Evolutionary conservation across 2,888 invertebrate species (phyloP).

Genomic region (Chironomus tentans): DNA sequence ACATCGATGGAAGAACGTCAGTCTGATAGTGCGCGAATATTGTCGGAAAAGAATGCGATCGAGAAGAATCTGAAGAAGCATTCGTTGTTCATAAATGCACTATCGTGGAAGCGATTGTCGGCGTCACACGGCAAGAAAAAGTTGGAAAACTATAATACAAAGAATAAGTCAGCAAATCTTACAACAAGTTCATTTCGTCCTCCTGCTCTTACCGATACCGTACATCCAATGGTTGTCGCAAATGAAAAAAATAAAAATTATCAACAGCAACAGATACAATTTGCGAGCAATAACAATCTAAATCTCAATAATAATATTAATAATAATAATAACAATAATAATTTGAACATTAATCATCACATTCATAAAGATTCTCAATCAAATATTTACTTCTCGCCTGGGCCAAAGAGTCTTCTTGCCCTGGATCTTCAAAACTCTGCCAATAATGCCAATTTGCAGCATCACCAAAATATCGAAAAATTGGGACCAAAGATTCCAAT

Average conservation of each 20-base stretch:
- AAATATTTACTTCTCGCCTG: constrained; percentile 35
- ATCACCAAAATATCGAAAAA: constrained; percentile 36
- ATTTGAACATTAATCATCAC: constrained; percentile 29
- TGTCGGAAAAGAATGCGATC: constrained; percentile 75
- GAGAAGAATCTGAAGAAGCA: constrained; percentile 90
- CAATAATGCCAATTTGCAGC: constrained; percentile 55
- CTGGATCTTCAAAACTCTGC: constrained; percentile 52
- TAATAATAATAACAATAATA: constrained; percentile 11
- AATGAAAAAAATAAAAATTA: constrained; percentile 79
- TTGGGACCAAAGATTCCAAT: constrained; percentile 44
- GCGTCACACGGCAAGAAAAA: constrained; percentile 89
- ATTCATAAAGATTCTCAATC: constrained; percentile 33
- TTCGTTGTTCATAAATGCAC: constrained; percentile 86
- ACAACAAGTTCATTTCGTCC: constrained; percentile 61
- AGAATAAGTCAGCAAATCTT: constrained; percentile 44
- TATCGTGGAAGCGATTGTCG: constrained; percentile 93
- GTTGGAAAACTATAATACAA: constrained; percentile 75
- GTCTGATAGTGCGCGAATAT: constrained; percentile 71
- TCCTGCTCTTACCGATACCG: constrained; percentile 63
- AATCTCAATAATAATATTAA: constrained; percentile 17
- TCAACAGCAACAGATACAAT: constrained; percentile 24
- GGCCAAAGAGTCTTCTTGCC: constrained; percentile 42
- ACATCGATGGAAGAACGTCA: constrained; percentile 35
- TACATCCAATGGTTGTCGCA: constrained; percentile 58
- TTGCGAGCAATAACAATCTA: constrained; percentile 20